Conservation (phyloP, 1,140 invertebrate genomes). For the Sinella curviseta region DNA sequence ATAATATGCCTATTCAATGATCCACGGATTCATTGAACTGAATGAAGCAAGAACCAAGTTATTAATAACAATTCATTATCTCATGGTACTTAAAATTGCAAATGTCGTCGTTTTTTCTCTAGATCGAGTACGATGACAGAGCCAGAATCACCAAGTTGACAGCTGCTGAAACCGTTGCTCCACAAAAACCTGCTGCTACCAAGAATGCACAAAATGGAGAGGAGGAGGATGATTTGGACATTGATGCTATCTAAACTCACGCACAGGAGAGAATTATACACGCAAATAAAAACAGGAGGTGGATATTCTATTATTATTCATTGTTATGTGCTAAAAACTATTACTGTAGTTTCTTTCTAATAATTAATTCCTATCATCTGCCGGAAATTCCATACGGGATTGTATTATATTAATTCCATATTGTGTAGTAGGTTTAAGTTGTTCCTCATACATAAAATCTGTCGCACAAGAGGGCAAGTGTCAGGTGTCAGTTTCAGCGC, state of each 20-base stretch:
- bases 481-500: too few relatives aligned
- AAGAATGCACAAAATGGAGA: conserved; percentile 59
- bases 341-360: too few relatives aligned
- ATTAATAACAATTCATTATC: not conserved
- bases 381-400: too few relatives aligned
- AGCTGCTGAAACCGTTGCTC: conserved; percentile 57
- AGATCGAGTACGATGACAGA: conserved; percentile 86
- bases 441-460: too few relatives aligned
- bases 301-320: too few relatives aligned
- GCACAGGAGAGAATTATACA: not conserved
- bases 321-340: too few relatives aligned
- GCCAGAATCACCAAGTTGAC: conserved; percentile 74
- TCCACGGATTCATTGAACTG: not conserved
- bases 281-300: conserved; percentile 18
- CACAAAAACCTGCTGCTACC: conserved; percentile 53
- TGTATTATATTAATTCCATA: too few relatives aligned
- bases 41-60: too few relatives aligned
- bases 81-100: not conserved
- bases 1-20: conserved; percentile 18
- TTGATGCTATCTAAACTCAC: conserved; percentile 84
- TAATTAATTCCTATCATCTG: too few relatives aligned
- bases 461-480: too few relatives aligned
- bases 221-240: conserved; percentile 78
- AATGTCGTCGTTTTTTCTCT: conserved; percentile 43
- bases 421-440: too few relatives aligned